Conservation (phyloP, 2,888 invertebrate genomes). For the Andrena bicolor region DNA sequence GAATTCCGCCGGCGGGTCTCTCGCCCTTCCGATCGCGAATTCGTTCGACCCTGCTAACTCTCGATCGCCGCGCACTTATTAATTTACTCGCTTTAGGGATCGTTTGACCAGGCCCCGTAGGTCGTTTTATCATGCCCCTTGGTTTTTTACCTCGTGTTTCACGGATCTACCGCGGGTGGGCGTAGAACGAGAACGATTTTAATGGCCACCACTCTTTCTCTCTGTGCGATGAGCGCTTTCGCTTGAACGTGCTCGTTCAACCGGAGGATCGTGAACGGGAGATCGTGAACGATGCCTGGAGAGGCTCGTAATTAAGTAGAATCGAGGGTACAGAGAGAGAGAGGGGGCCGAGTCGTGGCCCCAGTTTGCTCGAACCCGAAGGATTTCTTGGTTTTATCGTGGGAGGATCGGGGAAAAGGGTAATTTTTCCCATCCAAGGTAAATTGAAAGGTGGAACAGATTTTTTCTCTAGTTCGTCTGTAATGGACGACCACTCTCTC, state of each 20-base stretch:
- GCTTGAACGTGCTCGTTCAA: constrained; percentile 11
- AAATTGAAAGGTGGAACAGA: constrained; percentile 3
- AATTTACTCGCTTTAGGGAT: constrained; percentile 34
- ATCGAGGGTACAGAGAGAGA: constrained; percentile 21
- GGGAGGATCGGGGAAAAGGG: constrained; percentile 4
- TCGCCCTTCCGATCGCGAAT: constrained; percentile 18
- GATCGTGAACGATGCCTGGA: constrained; percentile 30
- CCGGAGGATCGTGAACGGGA: constrained; percentile 33
- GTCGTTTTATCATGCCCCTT: neutral
- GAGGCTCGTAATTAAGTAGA: constrained; percentile 46
- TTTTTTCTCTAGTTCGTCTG: neutral
- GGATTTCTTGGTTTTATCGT: constrained; percentile 16
- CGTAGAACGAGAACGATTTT: constrained; percentile 30
- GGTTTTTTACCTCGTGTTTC: neutral
- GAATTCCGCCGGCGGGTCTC: constrained; percentile 21
- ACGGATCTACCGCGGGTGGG: neutral
- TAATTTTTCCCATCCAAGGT: constrained; percentile 6
- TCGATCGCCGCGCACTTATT: constrained; percentile 28
- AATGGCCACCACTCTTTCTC: constrained; percentile 11
- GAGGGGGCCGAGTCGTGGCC: constrained; percentile 14
- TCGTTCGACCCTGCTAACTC: constrained; percentile 26
- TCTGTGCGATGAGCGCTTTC: constrained; percentile 31
- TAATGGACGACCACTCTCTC: neutral
- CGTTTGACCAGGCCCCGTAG: neutral
- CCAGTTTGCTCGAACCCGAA: constrained; percentile 12